A percentile compares a stretch with the other conserved stretches of the same genome.
Conservation (phyloP, 2,113 vertebrate species). For the Acrocephalus arundinaceus region DNA sequence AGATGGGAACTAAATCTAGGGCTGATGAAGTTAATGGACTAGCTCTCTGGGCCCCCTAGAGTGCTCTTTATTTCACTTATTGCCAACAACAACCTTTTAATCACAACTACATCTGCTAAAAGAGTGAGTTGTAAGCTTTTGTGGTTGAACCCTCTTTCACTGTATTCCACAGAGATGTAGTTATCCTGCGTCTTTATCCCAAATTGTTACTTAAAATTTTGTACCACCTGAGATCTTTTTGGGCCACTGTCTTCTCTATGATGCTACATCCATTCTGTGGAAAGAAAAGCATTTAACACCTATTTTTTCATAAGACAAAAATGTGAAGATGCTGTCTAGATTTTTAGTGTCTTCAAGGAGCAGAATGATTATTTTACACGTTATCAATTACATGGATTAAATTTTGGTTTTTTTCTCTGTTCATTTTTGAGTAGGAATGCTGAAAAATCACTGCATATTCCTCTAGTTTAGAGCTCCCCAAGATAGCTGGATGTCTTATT, state of each 20-base stretch:
- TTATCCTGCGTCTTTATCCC: not conserved
- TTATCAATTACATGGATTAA: not conserved
- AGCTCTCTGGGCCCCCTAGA: constrained; percentile 7
- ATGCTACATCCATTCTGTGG: not conserved
- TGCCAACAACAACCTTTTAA: constrained; percentile 31
- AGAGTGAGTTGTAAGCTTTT: not conserved
- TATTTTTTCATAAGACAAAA: not conserved
- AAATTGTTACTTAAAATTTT: not conserved
- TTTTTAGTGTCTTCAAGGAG: not conserved
- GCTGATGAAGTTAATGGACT: constrained; percentile 36
- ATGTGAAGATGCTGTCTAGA: not conserved
- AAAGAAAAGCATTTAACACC: not conserved
- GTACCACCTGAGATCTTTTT: not conserved
- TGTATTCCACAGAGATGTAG: not conserved
- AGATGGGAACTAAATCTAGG: not conserved
- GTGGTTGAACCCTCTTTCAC: not conserved
- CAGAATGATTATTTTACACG: not conserved
- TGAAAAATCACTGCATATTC: not conserved
- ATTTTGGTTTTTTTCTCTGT: not conserved
- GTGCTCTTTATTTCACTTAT: constrained; percentile 46
- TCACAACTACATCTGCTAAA: constrained; percentile 28
- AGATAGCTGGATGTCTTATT: not conserved
- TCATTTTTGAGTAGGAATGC: not conserved
- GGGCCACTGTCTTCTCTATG: not conserved
- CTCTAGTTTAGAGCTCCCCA: not conserved